These are phyloP conservation scores for Sminthurides bifidus DNA, from an alignment of 1,140 invertebrate species.

Conservation along the genomic window DNA sequence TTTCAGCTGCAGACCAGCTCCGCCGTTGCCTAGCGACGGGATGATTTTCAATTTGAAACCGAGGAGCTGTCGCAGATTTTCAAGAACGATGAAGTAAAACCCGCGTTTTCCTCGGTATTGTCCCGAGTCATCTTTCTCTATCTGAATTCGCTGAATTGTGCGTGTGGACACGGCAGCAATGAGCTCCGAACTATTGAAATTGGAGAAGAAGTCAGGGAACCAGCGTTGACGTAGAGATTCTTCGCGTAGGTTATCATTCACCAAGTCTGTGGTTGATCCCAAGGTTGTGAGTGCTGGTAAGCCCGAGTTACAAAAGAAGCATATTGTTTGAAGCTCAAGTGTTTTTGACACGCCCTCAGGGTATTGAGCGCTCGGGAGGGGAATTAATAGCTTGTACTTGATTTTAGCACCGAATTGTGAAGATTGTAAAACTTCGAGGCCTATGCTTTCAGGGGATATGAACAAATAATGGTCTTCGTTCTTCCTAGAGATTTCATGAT, in stretches of 20 bases:
- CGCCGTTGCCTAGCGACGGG: conserved; percentile 11
- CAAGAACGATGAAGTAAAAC: conserved; percentile 2
- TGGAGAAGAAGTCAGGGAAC: neutral
- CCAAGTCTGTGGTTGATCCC: neutral
- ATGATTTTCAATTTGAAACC: conserved; percentile 16
- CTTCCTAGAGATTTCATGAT: neutral
- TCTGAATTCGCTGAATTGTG: neutral
- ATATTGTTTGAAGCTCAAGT: neutral
- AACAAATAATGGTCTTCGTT: neutral
- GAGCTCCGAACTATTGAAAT: neutral
- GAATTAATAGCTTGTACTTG: neutral
- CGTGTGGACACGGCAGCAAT: neutral
- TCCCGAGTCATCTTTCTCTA: neutral
- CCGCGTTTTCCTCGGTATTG: conserved; percentile 13
- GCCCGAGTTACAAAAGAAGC: neutral
- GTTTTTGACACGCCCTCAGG: neutral
- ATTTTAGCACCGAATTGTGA: neutral
- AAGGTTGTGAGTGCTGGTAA: neutral
- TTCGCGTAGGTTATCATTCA: neutral
- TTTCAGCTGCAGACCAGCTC: conserved; percentile 4
- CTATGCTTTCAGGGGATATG: neutral
- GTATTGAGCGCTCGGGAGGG: no score
- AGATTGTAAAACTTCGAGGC: neutral
- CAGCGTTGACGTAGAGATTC: no score
- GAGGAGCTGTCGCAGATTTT: conserved; percentile 1